Percentiles rank a stretch among this genome's conserved stretches.
These are phyloP conservation scores for Trichopria drosophilae DNA, from an alignment of 2,888 invertebrate genomes.

Conservation along the genomic window DNA sequence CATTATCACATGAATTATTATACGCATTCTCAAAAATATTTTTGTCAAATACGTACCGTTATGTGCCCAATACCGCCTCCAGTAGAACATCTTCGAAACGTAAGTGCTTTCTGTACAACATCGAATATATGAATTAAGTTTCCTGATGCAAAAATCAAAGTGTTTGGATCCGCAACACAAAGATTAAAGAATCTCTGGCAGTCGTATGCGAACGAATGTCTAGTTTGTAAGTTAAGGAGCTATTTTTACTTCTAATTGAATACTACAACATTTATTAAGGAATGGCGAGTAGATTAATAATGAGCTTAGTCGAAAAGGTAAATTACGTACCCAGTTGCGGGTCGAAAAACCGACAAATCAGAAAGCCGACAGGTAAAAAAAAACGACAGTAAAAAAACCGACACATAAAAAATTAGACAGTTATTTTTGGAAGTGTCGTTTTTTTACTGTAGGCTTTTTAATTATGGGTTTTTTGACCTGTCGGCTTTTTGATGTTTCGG, in stretches of 20 bases:
- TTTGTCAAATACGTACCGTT: constrained; percentile 62
- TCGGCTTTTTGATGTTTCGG: no score
- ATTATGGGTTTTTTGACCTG: no score
- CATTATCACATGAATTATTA: neutral
- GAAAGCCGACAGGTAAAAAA: no score
- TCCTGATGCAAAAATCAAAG: constrained; percentile 79
- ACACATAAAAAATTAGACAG: no score
- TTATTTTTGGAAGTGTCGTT: no score
- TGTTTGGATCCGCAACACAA: constrained; percentile 73
- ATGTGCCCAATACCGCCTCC: constrained; percentile 83
- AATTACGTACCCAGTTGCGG: no score
- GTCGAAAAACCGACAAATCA: no score
- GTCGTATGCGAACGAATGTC: constrained; percentile 86
- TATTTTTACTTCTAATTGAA: constrained; percentile 6
- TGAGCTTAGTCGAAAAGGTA: no score
- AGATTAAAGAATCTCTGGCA: constrained; percentile 80
- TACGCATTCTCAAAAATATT: constrained; percentile 6
- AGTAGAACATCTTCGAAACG: constrained; percentile 73
- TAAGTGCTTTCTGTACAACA: constrained; percentile 66
- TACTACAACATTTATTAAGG: no score
- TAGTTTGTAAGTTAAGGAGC: constrained; percentile 49
- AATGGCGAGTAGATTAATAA: neutral
- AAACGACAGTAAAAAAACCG: no score
- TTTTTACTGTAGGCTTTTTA: no score
- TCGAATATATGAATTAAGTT: constrained; percentile 79